These are phyloP conservation scores for Hippocampus barbouri DNA, from an alignment of 2,113 vertebrate species.

Conservation along the genomic window DNA sequence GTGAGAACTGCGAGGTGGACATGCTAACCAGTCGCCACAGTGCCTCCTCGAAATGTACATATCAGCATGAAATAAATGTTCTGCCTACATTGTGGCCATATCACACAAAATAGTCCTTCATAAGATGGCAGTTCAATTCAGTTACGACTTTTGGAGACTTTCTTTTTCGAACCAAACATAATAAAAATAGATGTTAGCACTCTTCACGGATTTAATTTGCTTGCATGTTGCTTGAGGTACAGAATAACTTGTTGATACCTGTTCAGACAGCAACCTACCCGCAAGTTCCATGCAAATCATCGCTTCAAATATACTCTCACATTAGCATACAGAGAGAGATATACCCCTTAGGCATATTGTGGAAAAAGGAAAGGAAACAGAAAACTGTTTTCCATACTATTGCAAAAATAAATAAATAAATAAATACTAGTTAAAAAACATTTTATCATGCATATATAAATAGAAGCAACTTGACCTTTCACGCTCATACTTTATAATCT, in stretches of 20 bases:
- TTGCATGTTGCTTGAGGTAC: neutral
- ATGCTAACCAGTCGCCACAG: too few relatives aligned
- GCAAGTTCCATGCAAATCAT: constrained; percentile 30
- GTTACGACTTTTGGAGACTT: neutral
- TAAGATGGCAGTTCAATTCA: too few relatives aligned
- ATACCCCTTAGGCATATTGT: neutral
- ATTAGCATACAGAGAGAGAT: constrained; percentile 5
- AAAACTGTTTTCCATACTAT: neutral
- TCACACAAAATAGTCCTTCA: too few relatives aligned
- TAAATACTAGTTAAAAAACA: neutral
- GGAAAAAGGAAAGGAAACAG: neutral
- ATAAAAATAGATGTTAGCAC: neutral
- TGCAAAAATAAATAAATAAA: neutral
- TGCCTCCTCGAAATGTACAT: too few relatives aligned
- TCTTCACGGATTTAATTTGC: neutral
- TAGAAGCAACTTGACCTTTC: neutral
- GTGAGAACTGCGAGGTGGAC: too few relatives aligned
- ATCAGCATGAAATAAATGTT: too few relatives aligned
- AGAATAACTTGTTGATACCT: constrained; percentile 17
- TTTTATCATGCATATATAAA: neutral
- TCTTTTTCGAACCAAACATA: neutral
- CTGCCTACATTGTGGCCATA: too few relatives aligned
- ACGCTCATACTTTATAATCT: neutral
- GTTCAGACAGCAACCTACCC: constrained; percentile 7
- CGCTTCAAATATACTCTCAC: constrained; percentile 21